These are phyloP conservation scores for Troides oblongomaculatus DNA, from an alignment of 2,888 invertebrate species.

Conservation along the genomic window DNA sequence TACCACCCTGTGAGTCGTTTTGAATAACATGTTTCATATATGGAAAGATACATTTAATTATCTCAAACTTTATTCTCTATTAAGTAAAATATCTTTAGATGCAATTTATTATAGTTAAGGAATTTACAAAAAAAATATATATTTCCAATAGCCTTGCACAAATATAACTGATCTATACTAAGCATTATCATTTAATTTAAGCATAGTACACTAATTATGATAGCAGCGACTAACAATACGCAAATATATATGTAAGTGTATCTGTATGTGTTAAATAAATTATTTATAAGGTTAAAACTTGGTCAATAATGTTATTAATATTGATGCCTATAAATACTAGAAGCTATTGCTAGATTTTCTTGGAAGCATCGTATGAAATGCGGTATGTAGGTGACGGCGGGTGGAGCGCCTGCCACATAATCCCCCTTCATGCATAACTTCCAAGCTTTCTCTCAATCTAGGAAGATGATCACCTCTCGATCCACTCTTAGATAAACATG, in stretches of 20 bases:
- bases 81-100: too few species aligned
- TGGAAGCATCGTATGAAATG: slow-evolving; percentile 26
- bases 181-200: background rate
- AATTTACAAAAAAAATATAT: too few species aligned
- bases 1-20: too few species aligned
- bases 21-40: too few species aligned
- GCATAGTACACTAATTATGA: background rate
- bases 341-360: slow-evolving; percentile 18
- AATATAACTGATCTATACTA: background rate
- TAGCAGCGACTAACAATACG: background rate
- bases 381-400: slow-evolving; percentile 26
- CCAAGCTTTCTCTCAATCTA: slow-evolving; percentile 45
- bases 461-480: slow-evolving; percentile 37
- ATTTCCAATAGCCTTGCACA: too few species aligned
- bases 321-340: slow-evolving; percentile 15
- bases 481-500: slow-evolving; percentile 25
- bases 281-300: background rate
- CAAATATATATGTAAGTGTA: background rate
- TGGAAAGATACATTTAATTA: too few species aligned
- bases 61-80: too few species aligned
- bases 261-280: background rate
- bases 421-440: slow-evolving; percentile 40
- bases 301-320: background rate
- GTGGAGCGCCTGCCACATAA: slow-evolving; percentile 32
- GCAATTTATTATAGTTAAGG: too few species aligned